Evolutionary conservation across 2,888 invertebrate genomes (phyloP).

Genomic region (Ectropis crepuscularia): DNA sequence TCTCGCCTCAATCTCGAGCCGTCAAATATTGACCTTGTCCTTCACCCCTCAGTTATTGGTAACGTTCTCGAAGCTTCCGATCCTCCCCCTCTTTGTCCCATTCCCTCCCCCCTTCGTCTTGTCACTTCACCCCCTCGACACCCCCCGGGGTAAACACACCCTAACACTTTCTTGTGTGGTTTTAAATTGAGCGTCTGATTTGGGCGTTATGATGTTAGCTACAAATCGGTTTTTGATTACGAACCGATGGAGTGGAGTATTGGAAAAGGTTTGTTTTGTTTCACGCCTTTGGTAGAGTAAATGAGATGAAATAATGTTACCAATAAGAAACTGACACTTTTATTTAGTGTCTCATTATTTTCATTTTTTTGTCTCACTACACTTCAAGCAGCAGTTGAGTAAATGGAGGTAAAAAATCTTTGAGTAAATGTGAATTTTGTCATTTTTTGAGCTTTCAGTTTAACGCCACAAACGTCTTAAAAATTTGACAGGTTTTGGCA

Average conservation of each 20-base stretch:
- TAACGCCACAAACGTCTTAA: too few species aligned
- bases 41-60: conserved; percentile 36
- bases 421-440: too few species aligned
- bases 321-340: too few species aligned
- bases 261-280: conserved; percentile 11
- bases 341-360: too few species aligned
- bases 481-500: too few species aligned
- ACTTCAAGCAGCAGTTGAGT: too few species aligned
- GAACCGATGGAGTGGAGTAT: conserved; percentile 9
- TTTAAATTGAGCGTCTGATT: conserved; percentile 32
- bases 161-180: conserved; percentile 33
- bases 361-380: too few species aligned
- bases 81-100: conserved; percentile 12
- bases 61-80: background rate
- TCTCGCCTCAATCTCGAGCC: conserved; percentile 28
- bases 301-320: background rate
- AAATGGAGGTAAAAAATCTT: too few species aligned
- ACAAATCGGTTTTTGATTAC: conserved; percentile 26
- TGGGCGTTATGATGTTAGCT: conserved; percentile 21
- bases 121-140: background rate
- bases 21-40: conserved; percentile 41
- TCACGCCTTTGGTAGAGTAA: background rate
- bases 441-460: too few species aligned
- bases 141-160: conserved; percentile 24
- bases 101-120: conserved; percentile 4